Percentiles rank a stretch among this genome's conserved stretches.
These are phyloP conservation scores for Rhyacophila brunnea DNA, from an alignment of 1,140 invertebrate genomes.

Conservation along the genomic window DNA sequence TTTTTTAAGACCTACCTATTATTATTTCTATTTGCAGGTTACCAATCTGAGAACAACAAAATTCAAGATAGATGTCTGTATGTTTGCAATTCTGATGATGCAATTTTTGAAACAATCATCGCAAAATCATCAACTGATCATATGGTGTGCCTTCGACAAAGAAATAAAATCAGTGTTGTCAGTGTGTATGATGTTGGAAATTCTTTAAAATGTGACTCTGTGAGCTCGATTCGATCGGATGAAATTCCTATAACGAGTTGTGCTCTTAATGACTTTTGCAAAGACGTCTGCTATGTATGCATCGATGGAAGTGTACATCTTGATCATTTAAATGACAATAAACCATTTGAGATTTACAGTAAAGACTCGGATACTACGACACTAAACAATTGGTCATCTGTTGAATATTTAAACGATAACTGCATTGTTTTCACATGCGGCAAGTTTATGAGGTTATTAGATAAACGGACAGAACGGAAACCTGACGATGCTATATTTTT, in stretches of 20 bases:
- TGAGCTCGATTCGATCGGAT: slow-evolving; percentile 14
- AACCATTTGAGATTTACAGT: not conserved
- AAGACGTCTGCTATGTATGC: slow-evolving; percentile 11
- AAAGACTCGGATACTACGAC: not conserved
- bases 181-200: not conserved
- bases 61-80: not conserved
- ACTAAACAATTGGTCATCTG: slow-evolving; percentile 22
- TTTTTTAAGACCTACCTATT: too few species aligned
- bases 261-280: slow-evolving; percentile 3
- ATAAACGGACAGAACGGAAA: slow-evolving; percentile 6
- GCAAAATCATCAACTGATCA: slow-evolving; percentile 1
- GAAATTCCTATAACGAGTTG: slow-evolving; percentile 23
- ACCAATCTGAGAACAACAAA: too few species aligned
- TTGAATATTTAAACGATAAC: slow-evolving; percentile 14
- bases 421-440: slow-evolving; percentile 10
- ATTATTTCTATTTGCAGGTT: not conserved
- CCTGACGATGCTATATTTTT: not conserved
- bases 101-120: slow-evolving; percentile 25
- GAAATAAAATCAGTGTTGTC: slow-evolving; percentile 19
- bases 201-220: not conserved
- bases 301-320: slow-evolving; percentile 9
- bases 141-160: slow-evolving; percentile 24
- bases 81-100: slow-evolving; percentile 10
- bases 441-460: slow-evolving; percentile 13
- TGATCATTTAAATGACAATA: slow-evolving; percentile 10